Evolutionary conservation across 2,113 vertebrate species (phyloP).

Genomic region (Gallinago jamesoni): DNA sequence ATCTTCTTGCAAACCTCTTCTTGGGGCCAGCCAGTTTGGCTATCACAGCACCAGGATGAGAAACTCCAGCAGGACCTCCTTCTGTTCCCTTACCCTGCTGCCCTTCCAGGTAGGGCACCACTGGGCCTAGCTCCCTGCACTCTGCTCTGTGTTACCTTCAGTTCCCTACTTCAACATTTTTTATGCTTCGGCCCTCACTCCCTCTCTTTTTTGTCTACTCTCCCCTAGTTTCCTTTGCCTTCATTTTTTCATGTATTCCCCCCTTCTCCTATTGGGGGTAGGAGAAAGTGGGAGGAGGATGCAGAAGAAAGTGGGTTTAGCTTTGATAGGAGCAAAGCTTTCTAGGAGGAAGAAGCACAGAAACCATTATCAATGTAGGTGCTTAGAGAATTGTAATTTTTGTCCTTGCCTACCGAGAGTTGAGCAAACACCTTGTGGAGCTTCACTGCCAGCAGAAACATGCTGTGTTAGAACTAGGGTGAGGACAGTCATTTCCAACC

Average conservation of each 20-base stretch:
- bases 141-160: neutral
- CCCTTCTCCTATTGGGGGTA: neutral
- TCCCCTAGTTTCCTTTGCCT: neutral
- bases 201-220: neutral
- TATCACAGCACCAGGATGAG: neutral
- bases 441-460: neutral
- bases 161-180: neutral
- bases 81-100: neutral
- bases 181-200: neutral
- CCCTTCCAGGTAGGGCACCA: neutral
- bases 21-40: neutral
- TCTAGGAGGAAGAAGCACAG: neutral
- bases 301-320: neutral
- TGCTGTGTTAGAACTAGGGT: neutral
- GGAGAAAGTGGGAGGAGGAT: neutral
- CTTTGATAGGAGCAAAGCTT: neutral
- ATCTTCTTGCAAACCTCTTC: neutral
- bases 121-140: neutral
- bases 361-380: neutral
- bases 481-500: neutral
- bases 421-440: neutral
- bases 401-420: neutral
- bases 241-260: neutral
- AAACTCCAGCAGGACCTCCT: neutral
- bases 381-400: neutral